Percentiles rank a stretch among this genome's conserved stretches.
phyloP scores from a whole-genome alignment of 2,888 invertebrate genomes.

The Adelognathus sp. region DNA sequence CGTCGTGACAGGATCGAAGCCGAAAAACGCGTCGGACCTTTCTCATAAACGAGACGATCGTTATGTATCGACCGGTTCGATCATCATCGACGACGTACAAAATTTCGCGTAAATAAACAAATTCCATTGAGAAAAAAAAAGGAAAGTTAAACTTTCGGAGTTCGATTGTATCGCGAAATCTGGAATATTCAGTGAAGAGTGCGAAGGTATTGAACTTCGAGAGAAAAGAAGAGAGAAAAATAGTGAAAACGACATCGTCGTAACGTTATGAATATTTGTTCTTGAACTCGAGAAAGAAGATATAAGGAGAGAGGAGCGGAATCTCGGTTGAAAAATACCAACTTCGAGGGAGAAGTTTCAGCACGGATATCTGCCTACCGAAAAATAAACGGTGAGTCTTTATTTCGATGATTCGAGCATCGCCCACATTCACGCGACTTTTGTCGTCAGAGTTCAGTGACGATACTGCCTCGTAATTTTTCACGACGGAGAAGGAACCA shows the following conservation, averaged over 20 bases:
- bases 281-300: conserved; percentile 19
- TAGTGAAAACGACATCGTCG: conserved; percentile 10
- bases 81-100: conserved; percentile 35
- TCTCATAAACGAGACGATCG: conserved; percentile 46
- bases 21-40: no score
- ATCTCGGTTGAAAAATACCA: no score
- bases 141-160: conserved; percentile 1
- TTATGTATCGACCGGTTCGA: conserved; percentile 52
- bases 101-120: background rate
- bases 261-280: conserved; percentile 33
- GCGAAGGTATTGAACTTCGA: background rate
- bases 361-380: conserved; percentile 39
- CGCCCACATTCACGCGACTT: background rate
- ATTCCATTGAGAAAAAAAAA: background rate
- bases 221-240: background rate
- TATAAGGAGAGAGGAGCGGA: background rate
- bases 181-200: conserved; percentile 54
- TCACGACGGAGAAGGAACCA: background rate
- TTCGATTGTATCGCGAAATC: conserved; percentile 21
- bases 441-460: background rate
- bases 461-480: background rate
- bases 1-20: background rate
- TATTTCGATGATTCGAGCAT: background rate
- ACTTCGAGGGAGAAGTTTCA: background rate
- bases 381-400: conserved; percentile 40